Conservation (phyloP, 2,888 invertebrate genomes). For the Creontiades dilutus region DNA sequence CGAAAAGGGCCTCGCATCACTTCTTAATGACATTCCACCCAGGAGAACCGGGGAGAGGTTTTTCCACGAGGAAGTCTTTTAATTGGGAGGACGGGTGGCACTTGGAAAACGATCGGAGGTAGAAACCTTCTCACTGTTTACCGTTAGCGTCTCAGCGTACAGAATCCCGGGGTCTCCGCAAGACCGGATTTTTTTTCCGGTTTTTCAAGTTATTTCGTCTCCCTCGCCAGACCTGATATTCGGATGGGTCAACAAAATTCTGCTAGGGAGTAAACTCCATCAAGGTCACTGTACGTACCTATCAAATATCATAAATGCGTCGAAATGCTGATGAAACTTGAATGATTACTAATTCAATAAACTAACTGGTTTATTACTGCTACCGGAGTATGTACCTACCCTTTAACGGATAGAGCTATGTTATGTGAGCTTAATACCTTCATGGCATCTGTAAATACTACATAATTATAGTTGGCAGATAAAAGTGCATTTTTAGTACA, state of each 20-base stretch:
- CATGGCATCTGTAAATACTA: no score
- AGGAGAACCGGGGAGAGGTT: constrained; percentile 1
- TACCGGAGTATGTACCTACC: no score
- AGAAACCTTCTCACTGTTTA: constrained; percentile 28
- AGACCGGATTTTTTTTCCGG: constrained; percentile 29
- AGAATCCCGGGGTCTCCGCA: constrained; percentile 15
- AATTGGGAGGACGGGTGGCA: constrained; percentile 34
- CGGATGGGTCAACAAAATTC: constrained; percentile 36
- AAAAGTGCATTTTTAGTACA: no score
- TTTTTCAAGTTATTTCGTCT: constrained; percentile 30
- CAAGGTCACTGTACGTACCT: no score
- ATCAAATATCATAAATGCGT: no score
- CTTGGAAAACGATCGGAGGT: constrained; percentile 31
- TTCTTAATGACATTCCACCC: constrained; percentile 5
- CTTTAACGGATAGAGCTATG: no score
- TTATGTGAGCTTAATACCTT: no score
- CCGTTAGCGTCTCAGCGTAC: neutral
- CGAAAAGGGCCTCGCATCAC: constrained; percentile 7
- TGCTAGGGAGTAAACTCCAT: constrained; percentile 5
- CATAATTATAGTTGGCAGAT: no score
- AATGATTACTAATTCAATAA: no score
- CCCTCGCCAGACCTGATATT: neutral
- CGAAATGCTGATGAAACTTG: no score
- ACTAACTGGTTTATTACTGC: no score
- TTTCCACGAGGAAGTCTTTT: constrained; percentile 31